phyloP scores from a whole-genome alignment of 2,113 vertebrate species.

The Microcebus lehilahytsara region DNA sequence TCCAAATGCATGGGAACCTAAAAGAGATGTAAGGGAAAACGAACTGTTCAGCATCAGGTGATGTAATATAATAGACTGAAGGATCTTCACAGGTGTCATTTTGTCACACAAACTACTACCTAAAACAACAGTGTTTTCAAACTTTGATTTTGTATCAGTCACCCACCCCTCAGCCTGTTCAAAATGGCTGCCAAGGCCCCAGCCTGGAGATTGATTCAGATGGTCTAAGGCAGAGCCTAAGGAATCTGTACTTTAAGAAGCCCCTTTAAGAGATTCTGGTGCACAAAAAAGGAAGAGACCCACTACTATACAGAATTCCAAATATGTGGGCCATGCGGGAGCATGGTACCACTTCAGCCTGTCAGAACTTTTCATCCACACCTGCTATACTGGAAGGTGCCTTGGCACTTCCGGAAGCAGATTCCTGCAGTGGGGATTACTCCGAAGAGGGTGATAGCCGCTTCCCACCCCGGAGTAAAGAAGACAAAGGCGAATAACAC shows the following conservation, averaged over 20 bases:
- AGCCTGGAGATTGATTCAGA: not conserved
- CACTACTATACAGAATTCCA: not conserved
- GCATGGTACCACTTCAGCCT: not conserved
- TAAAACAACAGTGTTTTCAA: not conserved
- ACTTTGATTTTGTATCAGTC: not conserved
- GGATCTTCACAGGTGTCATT: not conserved
- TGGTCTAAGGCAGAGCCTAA: not conserved
- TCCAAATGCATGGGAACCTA: not conserved
- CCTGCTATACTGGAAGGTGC: not conserved
- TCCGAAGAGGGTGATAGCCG: not conserved
- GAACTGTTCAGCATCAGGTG: not conserved
- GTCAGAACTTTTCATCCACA: not conserved
- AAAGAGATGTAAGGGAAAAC: not conserved
- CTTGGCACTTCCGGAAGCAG: not conserved
- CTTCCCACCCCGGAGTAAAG: not conserved
- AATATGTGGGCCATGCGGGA: not conserved
- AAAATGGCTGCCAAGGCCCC: not conserved
- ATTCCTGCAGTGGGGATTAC: not conserved
- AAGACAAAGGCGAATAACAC: not conserved
- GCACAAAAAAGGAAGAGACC: not conserved
- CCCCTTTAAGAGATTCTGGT: not conserved
- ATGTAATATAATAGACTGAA: not conserved
- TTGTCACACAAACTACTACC: too few species aligned
- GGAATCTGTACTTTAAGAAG: not conserved
- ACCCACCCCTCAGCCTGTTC: not conserved